These are phyloP conservation scores for Leptinotarsa haldemani DNA, from an alignment of 2,888 invertebrate species.

Conservation along the genomic window DNA sequence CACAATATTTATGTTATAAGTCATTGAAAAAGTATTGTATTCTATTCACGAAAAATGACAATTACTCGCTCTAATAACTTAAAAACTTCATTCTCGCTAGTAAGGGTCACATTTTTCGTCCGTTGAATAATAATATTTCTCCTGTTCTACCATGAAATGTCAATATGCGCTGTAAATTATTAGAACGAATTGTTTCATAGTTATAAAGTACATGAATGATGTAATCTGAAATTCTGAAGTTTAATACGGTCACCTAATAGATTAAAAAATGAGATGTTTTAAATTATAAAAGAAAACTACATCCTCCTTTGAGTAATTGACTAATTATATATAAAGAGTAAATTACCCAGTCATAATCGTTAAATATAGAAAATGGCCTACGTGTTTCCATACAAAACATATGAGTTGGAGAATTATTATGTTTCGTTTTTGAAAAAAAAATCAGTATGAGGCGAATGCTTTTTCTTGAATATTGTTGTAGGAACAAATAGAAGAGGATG, in stretches of 20 bases:
- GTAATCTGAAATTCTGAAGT: conserved; percentile 28
- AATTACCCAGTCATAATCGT: conserved; percentile 46
- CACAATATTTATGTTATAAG: too few relatives aligned
- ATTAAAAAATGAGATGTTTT: conserved; percentile 31
- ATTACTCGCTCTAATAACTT: too few relatives aligned
- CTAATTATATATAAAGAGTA: conserved; percentile 45
- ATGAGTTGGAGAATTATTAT: conserved; percentile 7
- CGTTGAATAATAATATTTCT: too few relatives aligned
- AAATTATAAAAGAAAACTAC: conserved; percentile 45
- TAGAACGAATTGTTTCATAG: neutral
- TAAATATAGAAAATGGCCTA: conserved; percentile 46
- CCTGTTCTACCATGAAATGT: too few relatives aligned
- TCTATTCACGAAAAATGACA: too few relatives aligned
- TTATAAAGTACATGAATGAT: conserved; percentile 17
- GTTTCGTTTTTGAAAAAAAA: neutral
- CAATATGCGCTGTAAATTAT: neutral
- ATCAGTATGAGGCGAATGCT: neutral
- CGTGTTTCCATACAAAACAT: conserved; percentile 32
- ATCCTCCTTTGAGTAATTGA: conserved; percentile 46
- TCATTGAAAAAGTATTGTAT: too few relatives aligned
- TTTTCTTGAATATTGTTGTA: conserved; percentile 1
- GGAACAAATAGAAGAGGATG: neutral
- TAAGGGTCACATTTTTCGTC: too few relatives aligned
- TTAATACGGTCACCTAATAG: conserved; percentile 24
- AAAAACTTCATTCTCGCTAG: too few relatives aligned